phyloP scores from a whole-genome alignment of 2,797 vertebrate genomes.

The Artibeus jamaicensis region DNA sequence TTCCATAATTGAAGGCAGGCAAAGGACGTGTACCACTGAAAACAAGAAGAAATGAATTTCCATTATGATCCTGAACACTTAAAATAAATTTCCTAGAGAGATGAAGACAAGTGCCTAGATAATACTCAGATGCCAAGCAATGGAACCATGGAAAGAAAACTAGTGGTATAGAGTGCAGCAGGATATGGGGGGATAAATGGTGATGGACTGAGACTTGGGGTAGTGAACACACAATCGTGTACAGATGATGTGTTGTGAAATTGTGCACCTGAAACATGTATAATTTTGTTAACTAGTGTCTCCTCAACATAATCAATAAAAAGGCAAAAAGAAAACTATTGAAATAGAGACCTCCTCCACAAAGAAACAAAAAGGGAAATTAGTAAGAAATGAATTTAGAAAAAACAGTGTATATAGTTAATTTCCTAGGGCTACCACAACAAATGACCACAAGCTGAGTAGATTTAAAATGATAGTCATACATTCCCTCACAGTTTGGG shows the following conservation, averaged over 20 bases:
- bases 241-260: neutral
- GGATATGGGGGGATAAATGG: neutral
- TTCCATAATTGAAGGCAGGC: neutral
- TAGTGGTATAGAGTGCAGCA: neutral
- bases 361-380: neutral
- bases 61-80: neutral
- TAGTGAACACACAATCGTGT: neutral
- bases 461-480: neutral
- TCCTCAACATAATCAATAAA: neutral
- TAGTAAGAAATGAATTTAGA: neutral
- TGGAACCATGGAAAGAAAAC: neutral
- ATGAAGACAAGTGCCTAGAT: neutral
- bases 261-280: neutral
- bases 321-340: neutral
- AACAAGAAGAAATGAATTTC: conserved; percentile 15
- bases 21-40: neutral
- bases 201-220: neutral
- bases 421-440: neutral
- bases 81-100: neutral
- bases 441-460: neutral
- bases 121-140: neutral
- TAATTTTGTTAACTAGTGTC: neutral
- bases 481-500: neutral
- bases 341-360: neutral
- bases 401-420: neutral